Evolutionary conservation across 1,140 invertebrate genomes (phyloP), one percentile per base, ranked within the genome.

Genomic region (Littorina saxatilis): DNA sequence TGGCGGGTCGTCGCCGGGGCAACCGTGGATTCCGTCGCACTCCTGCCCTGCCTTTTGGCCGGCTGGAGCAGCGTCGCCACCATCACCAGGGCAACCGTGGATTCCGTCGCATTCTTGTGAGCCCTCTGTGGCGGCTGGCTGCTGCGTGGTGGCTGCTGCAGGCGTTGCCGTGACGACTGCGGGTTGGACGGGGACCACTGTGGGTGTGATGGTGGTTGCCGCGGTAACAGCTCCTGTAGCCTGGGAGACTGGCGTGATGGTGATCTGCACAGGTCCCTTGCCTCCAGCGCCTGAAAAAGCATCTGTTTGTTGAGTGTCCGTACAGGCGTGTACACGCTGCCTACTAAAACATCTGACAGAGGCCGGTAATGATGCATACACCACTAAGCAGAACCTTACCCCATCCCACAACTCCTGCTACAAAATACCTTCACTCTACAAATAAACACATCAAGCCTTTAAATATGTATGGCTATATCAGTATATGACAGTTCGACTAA

Each of bases 221-320:
- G 82, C 39, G 20, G 73, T 32, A 7, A 83, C 80, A 32, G 50
- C 52, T 23, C 82, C 81, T 15, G 63, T 50, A 20, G 77, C 82
- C 29, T 86, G 83, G 15, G 75, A 70, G 11, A 61, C 83, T 58
- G 88, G 89, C 23, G 86, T 89, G 39, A 88, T 87, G 27, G 89
- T 89, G 43, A 89, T 89, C 79, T 88, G 87, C 23, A 89, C 88
- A 58, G 88, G 88, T 81, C 87, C 79, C 72, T 82, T 79, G 23
- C 79, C 63, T 17, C 79, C 79, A n/a, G 79, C 61, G 17, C 74
- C 74, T 76, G 74, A 2, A 63, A 63, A 11, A 63, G 27, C 2
- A 15, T 27, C 55, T 58, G 15, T 23, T 9, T 47, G 43, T 5
- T 47, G 7, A 47, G n/a, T n/a, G n/a, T n/a, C n/a, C n/a, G n/a